These are phyloP conservation scores for Eristalis pertinax DNA, from an alignment of 2,888 invertebrate species.

Conservation along the genomic window DNA sequence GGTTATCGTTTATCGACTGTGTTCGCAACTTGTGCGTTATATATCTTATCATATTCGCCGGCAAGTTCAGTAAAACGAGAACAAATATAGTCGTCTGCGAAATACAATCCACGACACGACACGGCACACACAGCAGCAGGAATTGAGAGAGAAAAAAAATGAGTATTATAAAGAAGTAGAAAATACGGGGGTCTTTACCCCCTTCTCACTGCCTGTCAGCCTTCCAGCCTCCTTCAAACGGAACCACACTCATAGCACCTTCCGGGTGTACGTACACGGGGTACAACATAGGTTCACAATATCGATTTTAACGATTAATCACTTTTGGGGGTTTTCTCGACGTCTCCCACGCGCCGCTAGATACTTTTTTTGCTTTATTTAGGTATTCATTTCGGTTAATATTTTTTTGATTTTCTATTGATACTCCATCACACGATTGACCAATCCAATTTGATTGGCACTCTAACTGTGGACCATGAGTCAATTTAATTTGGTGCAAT, in stretches of 20 bases:
- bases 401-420: slow-evolving; percentile 18
- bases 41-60: slow-evolving; percentile 75
- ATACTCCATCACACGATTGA: slow-evolving; percentile 32
- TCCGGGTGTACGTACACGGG: slow-evolving; percentile 49
- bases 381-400: background rate
- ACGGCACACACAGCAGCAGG: slow-evolving; percentile 19
- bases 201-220: slow-evolving; percentile 37
- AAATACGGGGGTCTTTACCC: slow-evolving; percentile 60
- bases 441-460: slow-evolving; percentile 35
- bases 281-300: slow-evolving; percentile 68
- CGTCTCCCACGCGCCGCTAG: slow-evolving; percentile 63
- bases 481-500: slow-evolving; percentile 57
- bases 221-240: slow-evolving; percentile 56
- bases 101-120: slow-evolving; percentile 40
- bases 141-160: background rate
- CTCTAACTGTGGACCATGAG: background rate
- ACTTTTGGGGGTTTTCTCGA: slow-evolving; percentile 67
- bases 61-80: slow-evolving; percentile 47
- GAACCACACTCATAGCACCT: slow-evolving; percentile 62
- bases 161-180: background rate
- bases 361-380: slow-evolving; percentile 13
- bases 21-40: slow-evolving; percentile 76
- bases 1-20: slow-evolving; percentile 76
- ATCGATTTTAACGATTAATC: slow-evolving; percentile 72
- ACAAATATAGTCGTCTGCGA: slow-evolving; percentile 54